Base-by-base conservation (phyloP, 2,888 invertebrate species). In the Sarcophaga carnaria region DNA sequence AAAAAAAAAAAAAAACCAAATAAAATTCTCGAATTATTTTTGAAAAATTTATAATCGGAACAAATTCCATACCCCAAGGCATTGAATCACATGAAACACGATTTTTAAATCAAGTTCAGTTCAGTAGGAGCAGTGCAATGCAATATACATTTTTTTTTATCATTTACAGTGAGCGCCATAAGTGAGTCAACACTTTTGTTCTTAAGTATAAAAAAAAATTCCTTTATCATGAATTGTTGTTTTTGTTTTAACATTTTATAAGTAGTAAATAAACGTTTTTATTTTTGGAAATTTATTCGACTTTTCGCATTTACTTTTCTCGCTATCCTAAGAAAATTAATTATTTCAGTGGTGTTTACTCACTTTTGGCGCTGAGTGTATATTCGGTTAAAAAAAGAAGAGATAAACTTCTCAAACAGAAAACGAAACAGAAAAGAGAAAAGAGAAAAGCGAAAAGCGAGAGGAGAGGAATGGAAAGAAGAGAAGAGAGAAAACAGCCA, bases 91-190 rank as follows among this genome's bases (percentile, higher is more conserved):
- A 37, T 10, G 37, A 8, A 45, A 27, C n/a, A 27, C 22, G 64
- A 72, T n/a, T 37, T 1, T n/a, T 37, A 37, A 72, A 71, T 54
- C 83, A 83, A 83, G 72, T 67, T 83, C 83, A 83, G 14, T 66
- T 59, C 12, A 37, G 63, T 49, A 37, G 10, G 8, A 64, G 60
- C 45, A 37, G 37, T 10, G 4, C 17, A 60, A 64, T 59, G 49
- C 10, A 25, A 60, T 60, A 66, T 37, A 67, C 20, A 25, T 45
- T 60, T 63, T 54, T 78, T 37, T 6, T 27, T 27, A 22, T 1
- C 20, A 20, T 20, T 20, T 20, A 20, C 20, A 20, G 20, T 20
- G 20, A 20, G 20, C 20, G 20, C 20, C 20, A 20, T 20, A 20
- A 20, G 20, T 20, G 20, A 20, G 20, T 20, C 1, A 20, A 20